Evolutionary conservation across 1,140 invertebrate genomes (phyloP).

Genomic region (Ceratina calcarata): DNA sequence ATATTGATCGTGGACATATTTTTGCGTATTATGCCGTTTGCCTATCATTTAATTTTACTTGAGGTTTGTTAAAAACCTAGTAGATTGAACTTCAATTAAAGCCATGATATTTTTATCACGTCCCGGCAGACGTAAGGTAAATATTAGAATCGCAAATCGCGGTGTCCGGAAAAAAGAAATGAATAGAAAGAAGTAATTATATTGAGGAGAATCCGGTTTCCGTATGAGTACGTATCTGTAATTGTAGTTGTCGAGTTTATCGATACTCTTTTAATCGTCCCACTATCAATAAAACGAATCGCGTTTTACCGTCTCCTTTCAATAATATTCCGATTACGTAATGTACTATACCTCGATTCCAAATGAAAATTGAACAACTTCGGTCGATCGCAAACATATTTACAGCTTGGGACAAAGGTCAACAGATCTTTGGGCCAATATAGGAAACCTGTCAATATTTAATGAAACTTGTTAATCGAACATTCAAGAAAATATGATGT

Average conservation of each 20-base stretch:
- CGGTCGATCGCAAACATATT: neutral
- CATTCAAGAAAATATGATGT: too few relatives aligned
- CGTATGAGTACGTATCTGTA: neutral
- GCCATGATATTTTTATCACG: neutral
- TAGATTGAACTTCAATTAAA: slow-evolving; percentile 5
- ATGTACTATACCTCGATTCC: neutral
- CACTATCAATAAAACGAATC: neutral
- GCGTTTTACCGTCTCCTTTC: neutral
- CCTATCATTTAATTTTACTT: neutral
- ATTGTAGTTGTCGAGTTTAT: slow-evolving; percentile 7
- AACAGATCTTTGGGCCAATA: too few relatives aligned
- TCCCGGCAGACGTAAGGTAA: neutral
- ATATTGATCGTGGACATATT: neutral
- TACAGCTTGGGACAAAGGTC: too few relatives aligned
- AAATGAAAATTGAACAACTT: neutral
- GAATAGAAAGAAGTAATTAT: neutral
- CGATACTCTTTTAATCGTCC: neutral
- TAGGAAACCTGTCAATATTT: too few relatives aligned
- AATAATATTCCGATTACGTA: neutral
- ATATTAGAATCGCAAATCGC: slow-evolving; percentile 7
- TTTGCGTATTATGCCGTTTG: too few relatives aligned
- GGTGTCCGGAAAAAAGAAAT: neutral
- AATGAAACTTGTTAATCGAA: too few relatives aligned
- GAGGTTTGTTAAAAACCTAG: neutral
- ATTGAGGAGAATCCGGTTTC: neutral